A percentile compares a stretch with the other conserved stretches of the same genome.
These are phyloP conservation scores for Lissonota sp. DNA, from an alignment of 2,888 invertebrate species.

Conservation along the genomic window DNA sequence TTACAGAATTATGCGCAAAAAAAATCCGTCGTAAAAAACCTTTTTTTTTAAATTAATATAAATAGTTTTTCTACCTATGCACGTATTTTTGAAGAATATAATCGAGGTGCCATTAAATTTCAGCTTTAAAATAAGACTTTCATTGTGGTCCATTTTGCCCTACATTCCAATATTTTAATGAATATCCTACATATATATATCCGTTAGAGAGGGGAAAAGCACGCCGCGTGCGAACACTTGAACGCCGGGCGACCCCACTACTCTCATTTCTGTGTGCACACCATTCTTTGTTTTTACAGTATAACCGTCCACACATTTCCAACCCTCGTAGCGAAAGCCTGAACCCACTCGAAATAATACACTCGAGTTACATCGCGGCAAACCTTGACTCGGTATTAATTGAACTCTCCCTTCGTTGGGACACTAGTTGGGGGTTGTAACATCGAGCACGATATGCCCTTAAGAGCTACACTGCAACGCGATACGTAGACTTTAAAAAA, in stretches of 20 bases:
- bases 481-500: neutral
- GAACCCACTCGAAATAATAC: constrained; percentile 45
- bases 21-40: too few species aligned
- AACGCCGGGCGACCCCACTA: constrained; percentile 29
- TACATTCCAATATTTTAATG: too few species aligned
- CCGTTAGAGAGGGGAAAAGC: neutral
- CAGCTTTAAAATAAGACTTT: too few species aligned
- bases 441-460: neutral
- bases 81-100: too few species aligned
- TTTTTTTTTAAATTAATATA: too few species aligned
- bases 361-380: constrained; percentile 48
- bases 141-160: too few species aligned
- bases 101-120: too few species aligned
- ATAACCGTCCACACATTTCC: constrained; percentile 23
- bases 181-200: neutral
- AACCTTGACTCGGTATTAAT: constrained; percentile 60
- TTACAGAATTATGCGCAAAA: too few species aligned
- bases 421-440: neutral
- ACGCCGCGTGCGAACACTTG: constrained; percentile 49
- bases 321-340: constrained; percentile 26
- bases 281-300: constrained; percentile 28
- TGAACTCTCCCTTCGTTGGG: constrained; percentile 21
- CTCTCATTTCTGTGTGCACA: neutral
- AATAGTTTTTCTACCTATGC: too few species aligned
- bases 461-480: neutral